Conservation (phyloP, 2,113 vertebrate genomes). For the Anolis carolinensis region DNA sequence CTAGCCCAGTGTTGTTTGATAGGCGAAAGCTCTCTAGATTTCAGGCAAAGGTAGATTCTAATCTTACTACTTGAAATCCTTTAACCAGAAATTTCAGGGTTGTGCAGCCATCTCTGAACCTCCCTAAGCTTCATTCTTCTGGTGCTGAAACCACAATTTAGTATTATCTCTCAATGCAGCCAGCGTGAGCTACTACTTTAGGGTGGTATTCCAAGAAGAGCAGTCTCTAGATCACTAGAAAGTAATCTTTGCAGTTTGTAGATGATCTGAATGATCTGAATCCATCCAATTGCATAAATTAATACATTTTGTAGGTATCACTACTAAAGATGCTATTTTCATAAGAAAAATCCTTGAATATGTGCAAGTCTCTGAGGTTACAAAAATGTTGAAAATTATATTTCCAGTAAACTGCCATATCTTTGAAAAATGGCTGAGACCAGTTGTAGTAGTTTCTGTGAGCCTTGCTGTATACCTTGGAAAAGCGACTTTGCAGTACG, state of each 20-base stretch:
- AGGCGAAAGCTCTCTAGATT: no score
- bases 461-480: background rate
- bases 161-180: background rate
- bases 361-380: no score
- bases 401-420: background rate
- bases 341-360: background rate
- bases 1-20: no score
- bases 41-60: no score
- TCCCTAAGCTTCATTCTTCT: background rate
- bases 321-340: background rate
- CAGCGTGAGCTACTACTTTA: no score
- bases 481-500: background rate
- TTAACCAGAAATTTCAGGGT: no score
- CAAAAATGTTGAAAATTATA: background rate
- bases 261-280: background rate
- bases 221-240: background rate
- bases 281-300: background rate
- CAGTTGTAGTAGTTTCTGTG: background rate
- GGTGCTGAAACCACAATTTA: background rate
- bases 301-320: background rate
- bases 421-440: background rate
- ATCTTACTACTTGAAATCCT: no score
- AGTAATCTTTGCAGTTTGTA: background rate
- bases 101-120: no score
- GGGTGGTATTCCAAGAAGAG: background rate